phyloP scores from a whole-genome alignment of 1,140 invertebrate species.

The Polypedilum pembai region DNA sequence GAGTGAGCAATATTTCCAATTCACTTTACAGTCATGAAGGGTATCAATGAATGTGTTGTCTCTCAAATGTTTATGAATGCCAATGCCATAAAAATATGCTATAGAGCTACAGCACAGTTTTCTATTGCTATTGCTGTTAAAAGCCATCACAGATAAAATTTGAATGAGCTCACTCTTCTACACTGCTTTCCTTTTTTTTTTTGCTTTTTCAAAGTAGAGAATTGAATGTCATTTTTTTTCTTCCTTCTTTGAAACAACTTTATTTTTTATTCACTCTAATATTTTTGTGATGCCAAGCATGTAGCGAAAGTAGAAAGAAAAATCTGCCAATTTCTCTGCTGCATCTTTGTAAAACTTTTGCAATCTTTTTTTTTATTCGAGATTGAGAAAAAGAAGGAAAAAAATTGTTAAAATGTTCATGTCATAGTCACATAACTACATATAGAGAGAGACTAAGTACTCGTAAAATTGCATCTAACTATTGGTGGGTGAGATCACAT shows the following conservation, averaged over 20 bases:
- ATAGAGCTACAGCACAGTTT: background rate
- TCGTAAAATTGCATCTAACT: conserved; percentile 2
- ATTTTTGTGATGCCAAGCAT: background rate
- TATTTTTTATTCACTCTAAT: background rate
- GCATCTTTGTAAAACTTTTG: background rate
- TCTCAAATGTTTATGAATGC: conserved; percentile 19
- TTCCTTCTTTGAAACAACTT: background rate
- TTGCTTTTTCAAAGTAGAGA: too few species aligned
- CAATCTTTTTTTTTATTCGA: background rate
- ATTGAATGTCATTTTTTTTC: background rate
- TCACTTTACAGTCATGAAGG: conserved; percentile 23
- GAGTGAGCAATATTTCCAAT: background rate
- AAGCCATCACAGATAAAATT: conserved; percentile 25
- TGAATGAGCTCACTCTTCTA: background rate
- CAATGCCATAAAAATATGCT: conserved; percentile 26
- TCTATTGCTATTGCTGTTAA: conserved; percentile 15
- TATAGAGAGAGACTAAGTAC: background rate
- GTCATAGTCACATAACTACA: background rate
- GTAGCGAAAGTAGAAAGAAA: background rate
- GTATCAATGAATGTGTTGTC: background rate
- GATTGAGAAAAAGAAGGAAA: background rate
- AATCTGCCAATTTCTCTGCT: conserved; percentile 18
- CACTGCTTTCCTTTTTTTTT: background rate
- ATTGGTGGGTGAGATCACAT: conserved; percentile 3
- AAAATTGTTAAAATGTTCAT: conserved; percentile 12